These are phyloP conservation scores for Erebia epiphron DNA, from an alignment of 2,888 invertebrate species.

Conservation along the genomic window DNA sequence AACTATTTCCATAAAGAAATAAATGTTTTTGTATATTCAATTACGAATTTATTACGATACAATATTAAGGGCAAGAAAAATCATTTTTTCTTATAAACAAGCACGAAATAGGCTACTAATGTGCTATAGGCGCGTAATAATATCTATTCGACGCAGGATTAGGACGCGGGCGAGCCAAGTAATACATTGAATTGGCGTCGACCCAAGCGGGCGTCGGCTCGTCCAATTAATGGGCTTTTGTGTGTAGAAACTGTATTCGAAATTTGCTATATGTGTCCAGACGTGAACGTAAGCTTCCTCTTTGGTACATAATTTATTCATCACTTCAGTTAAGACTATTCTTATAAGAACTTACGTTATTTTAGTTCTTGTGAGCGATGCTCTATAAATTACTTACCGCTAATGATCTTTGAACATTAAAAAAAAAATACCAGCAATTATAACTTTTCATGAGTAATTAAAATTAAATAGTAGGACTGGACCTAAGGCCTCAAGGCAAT, in stretches of 20 bases:
- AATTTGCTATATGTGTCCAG: slow-evolving; percentile 28
- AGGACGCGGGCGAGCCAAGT: slow-evolving; percentile 65
- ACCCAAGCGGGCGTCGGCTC: slow-evolving; percentile 68
- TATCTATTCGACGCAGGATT: slow-evolving; percentile 68
- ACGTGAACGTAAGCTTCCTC: slow-evolving; percentile 8
- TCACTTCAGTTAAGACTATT: slow-evolving; percentile 20
- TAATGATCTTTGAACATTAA: too few species aligned
- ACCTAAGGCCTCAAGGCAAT: too few species aligned
- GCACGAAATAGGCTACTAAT: slow-evolving; percentile 29
- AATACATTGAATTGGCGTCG: slow-evolving; percentile 76
- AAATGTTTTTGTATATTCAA: too few species aligned
- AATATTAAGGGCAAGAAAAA: too few species aligned
- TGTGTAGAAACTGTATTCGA: slow-evolving; percentile 36
- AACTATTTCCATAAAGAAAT: too few species aligned
- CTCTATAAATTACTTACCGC: too few species aligned
- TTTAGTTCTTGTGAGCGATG: not conserved
- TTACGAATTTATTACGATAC: too few species aligned
- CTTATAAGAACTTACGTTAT: not conserved
- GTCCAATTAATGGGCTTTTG: slow-evolving; percentile 73
- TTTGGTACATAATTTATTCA: slow-evolving; percentile 27
- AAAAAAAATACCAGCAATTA: too few species aligned
- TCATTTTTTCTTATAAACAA: not conserved
- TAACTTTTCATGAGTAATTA: too few species aligned
- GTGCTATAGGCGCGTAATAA: slow-evolving; percentile 51
- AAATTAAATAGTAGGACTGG: too few species aligned